Evolutionary conservation across 2,888 invertebrate species (phyloP).

Genomic region (Arenicola marina): DNA sequence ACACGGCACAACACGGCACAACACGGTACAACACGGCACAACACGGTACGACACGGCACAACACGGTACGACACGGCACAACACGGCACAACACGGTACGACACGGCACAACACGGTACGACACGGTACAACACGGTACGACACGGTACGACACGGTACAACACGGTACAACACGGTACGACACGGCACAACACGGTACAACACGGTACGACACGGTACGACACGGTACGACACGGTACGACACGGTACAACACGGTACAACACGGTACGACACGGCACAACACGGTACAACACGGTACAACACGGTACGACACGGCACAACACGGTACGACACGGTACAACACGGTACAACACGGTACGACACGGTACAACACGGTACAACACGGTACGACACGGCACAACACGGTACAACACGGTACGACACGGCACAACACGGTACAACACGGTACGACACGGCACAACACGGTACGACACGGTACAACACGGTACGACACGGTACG

Average conservation of each 20-base stretch:
- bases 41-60: background rate
- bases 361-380: background rate
- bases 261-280: background rate
- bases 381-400: background rate
- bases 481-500: background rate
- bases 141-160: background rate
- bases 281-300: background rate
- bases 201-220: background rate
- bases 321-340: background rate
- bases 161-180: background rate
- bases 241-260: background rate
- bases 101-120: background rate
- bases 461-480: background rate
- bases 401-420: background rate
- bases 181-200: background rate
- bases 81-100: constrained; percentile 1
- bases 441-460: background rate
- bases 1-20: background rate
- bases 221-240: background rate
- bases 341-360: background rate
- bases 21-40: background rate
- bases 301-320: background rate
- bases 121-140: background rate
- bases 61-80: background rate
- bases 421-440: background rate